A percentile compares a stretch with the other conserved stretches of the same genome.
These are phyloP conservation scores for Drosophila tsacasi DNA, from an alignment of 1,140 invertebrate genomes.

Conservation along the genomic window DNA sequence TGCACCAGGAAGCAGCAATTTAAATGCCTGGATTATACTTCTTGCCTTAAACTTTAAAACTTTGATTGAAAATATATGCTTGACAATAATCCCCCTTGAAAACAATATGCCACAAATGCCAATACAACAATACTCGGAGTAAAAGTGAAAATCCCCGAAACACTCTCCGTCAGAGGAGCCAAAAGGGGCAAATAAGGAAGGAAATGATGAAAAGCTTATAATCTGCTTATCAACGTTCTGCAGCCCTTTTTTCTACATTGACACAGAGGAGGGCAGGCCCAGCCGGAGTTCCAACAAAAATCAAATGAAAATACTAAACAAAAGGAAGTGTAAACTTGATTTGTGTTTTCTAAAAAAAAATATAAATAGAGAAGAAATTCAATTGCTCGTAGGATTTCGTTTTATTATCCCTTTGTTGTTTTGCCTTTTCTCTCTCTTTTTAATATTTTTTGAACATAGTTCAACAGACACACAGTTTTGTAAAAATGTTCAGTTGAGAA, in stretches of 20 bases:
- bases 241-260: constrained; percentile 15
- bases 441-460: not conserved
- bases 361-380: constrained; percentile 54
- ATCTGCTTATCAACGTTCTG: constrained; percentile 73
- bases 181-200: constrained; percentile 44
- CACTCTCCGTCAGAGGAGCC: constrained; percentile 16
- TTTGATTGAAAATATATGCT: constrained; percentile 6
- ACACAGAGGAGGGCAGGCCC: not conserved
- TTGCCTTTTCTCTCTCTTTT: too few relatives aligned
- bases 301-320: constrained; percentile 60
- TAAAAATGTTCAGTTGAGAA: not conserved
- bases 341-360: constrained; percentile 52
- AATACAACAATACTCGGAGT: constrained; percentile 40
- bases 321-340: constrained; percentile 69
- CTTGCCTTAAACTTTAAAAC: constrained; percentile 4
- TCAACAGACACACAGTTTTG: not conserved
- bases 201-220: constrained; percentile 58
- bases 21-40: not conserved
- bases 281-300: constrained; percentile 41
- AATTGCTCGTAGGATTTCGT: constrained; percentile 40
- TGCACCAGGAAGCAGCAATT: not conserved
- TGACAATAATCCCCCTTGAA: constrained; percentile 34
- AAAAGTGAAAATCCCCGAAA: constrained; percentile 45
- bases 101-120: constrained; percentile 70
- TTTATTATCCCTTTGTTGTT: constrained; percentile 5